phyloP scores from a whole-genome alignment of 2,797 vertebrate genomes.

The Manis crassicaudata region DNA sequence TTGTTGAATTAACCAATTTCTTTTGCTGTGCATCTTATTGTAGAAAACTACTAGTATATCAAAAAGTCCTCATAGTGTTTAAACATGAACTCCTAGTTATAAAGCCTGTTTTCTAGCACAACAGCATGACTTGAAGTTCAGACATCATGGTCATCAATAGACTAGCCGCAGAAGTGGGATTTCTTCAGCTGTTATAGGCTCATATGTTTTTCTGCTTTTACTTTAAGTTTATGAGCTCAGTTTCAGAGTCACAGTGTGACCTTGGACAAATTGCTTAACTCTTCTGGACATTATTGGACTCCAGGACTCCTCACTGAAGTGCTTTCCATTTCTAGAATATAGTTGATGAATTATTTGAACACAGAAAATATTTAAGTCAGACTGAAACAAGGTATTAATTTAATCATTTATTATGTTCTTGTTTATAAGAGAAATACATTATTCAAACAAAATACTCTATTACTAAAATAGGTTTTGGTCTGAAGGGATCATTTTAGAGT shows the following conservation, averaged over 20 bases:
- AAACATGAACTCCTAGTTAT: neutral
- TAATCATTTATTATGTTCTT: neutral
- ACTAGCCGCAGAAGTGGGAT: neutral
- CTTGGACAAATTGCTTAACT: neutral
- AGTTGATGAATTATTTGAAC: neutral
- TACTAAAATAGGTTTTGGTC: neutral
- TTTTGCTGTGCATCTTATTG: neutral
- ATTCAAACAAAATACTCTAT: neutral
- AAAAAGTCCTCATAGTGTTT: neutral
- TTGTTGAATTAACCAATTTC: neutral
- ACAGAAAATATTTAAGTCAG: conserved; percentile 2
- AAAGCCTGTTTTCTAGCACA: neutral
- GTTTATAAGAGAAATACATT: neutral
- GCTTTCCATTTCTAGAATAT: conserved; percentile 21
- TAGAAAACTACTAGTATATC: conserved; percentile 12
- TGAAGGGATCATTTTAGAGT: neutral
- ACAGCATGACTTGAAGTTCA: neutral
- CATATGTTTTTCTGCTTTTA: conserved; percentile 21
- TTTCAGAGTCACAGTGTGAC: neutral
- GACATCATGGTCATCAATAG: neutral
- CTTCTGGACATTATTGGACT: neutral
- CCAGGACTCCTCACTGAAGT: neutral
- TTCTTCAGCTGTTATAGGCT: neutral
- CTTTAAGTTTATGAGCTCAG: neutral
- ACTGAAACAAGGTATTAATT: neutral